A percentile compares a stretch with the other conserved stretches of the same genome.
These are phyloP conservation scores for Holothuria scabra DNA, from an alignment of 53 echinoderm and acorn worm species.

Conservation along the genomic window DNA sequence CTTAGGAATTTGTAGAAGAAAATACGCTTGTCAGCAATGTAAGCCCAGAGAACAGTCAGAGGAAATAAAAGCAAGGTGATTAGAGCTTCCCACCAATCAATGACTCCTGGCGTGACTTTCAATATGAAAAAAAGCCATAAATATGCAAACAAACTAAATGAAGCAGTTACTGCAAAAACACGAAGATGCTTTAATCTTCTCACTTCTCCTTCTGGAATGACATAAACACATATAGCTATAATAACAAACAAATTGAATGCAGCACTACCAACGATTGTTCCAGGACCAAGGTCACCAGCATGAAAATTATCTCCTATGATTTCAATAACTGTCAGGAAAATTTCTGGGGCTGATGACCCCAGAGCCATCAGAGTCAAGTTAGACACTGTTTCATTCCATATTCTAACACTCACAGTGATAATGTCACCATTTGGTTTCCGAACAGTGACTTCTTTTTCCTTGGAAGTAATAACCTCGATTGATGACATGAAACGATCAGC, in stretches of 20 bases:
- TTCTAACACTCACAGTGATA: conserved; percentile 84
- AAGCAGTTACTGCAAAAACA: conserved; percentile 94
- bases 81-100: conserved; percentile 88
- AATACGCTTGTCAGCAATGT: conserved; percentile 91
- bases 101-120: conserved; percentile 66
- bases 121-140: conserved; percentile 90
- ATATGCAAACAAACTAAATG: conserved; percentile 93
- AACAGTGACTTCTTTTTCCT: conserved; percentile 88
- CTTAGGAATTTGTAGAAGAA: conserved; percentile 95
- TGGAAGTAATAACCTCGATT: conserved; percentile 97
- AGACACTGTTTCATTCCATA: conserved; percentile 99
- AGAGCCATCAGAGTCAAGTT: conserved; percentile 98
- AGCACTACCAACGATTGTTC: conserved; percentile 98
- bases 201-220: conserved; percentile 82
- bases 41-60: conserved; percentile 88
- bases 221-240: conserved; percentile 91
- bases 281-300: conserved; percentile 93
- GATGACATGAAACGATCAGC: conserved; percentile 98
- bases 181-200: conserved; percentile 92
- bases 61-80: conserved; percentile 92
- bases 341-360: conserved; percentile 97
- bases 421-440: conserved; percentile 89
- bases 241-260: conserved; percentile 98
- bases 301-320: conserved; percentile 80
- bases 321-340: conserved; percentile 93